phyloP scores from a whole-genome alignment of 2,888 invertebrate species.

The Melitaea athalia region DNA sequence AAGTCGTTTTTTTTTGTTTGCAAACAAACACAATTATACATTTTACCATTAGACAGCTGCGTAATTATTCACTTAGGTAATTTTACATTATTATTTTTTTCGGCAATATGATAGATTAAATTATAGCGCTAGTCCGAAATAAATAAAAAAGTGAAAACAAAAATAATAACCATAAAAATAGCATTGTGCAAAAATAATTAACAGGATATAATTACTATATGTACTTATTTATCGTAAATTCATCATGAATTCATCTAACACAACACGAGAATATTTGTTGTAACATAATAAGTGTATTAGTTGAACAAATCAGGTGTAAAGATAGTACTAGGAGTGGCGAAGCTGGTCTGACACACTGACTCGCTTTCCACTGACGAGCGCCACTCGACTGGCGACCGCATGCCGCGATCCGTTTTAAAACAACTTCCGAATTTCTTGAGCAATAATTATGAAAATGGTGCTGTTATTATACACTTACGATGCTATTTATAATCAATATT shows the following conservation, averaged over 20 bases:
- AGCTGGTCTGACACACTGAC: constrained; percentile 76
- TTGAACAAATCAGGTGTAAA: constrained; percentile 56
- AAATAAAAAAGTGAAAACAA: no score
- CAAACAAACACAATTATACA: no score
- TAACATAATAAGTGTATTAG: constrained; percentile 46
- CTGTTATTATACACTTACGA: no score
- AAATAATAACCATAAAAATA: no score
- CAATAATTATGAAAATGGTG: neutral
- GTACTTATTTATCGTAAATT: neutral
- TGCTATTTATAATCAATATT: no score
- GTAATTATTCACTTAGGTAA: no score
- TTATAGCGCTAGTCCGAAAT: no score
- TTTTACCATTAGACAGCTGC: no score
- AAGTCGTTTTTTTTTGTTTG: no score
- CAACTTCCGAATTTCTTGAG: constrained; percentile 15
- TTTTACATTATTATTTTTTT: no score
- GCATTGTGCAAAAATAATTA: no score
- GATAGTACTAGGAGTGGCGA: constrained; percentile 47
- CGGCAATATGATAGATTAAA: no score
- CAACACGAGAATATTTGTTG: constrained; percentile 16
- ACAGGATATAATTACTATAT: neutral
- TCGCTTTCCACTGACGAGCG: constrained; percentile 70
- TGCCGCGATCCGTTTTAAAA: constrained; percentile 18
- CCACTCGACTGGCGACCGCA: constrained; percentile 30
- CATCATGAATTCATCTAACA: neutral